A percentile compares a stretch with the other conserved stretches of the same genome.
These are phyloP conservation scores for Syrrhaptes paradoxus DNA, from an alignment of 2,113 vertebrate genomes.

Conservation along the genomic window DNA sequence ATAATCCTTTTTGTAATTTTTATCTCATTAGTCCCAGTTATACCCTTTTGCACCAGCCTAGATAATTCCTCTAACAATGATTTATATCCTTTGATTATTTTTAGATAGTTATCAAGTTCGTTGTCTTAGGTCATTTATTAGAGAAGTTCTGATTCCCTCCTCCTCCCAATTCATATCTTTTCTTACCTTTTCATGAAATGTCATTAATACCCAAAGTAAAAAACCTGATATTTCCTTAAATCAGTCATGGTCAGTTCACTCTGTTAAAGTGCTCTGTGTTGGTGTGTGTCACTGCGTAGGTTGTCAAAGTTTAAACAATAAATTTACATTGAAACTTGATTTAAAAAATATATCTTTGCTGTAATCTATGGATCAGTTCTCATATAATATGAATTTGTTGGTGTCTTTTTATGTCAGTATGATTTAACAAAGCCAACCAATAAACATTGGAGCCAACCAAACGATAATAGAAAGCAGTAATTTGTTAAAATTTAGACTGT, in stretches of 20 bases:
- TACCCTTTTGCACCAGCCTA: neutral
- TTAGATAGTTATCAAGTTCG: neutral
- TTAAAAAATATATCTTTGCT: neutral
- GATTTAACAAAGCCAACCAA: neutral
- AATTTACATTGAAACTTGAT: neutral
- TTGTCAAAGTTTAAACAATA: slow-evolving; percentile 4
- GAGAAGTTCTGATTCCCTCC: neutral
- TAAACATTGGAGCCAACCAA: neutral
- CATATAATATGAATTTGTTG: neutral
- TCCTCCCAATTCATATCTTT: neutral
- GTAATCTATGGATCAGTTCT: neutral
- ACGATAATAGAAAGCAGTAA: neutral
- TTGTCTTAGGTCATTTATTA: slow-evolving; percentile 7
- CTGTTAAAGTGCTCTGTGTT: neutral
- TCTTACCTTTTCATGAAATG: neutral
- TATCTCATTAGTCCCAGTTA: neutral
- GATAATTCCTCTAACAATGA: neutral
- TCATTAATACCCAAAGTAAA: neutral
- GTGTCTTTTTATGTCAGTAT: neutral
- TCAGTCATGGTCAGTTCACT: neutral
- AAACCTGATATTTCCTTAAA: neutral
- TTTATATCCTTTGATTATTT: slow-evolving; percentile 11
- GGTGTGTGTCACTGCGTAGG: neutral
- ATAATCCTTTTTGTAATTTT: slow-evolving; percentile 17
- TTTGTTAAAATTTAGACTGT: neutral